A percentile compares a stretch with the other conserved stretches of the same genome.
phyloP scores from a whole-genome alignment of 2,888 invertebrate species.

The Hypena proboscidalis region DNA sequence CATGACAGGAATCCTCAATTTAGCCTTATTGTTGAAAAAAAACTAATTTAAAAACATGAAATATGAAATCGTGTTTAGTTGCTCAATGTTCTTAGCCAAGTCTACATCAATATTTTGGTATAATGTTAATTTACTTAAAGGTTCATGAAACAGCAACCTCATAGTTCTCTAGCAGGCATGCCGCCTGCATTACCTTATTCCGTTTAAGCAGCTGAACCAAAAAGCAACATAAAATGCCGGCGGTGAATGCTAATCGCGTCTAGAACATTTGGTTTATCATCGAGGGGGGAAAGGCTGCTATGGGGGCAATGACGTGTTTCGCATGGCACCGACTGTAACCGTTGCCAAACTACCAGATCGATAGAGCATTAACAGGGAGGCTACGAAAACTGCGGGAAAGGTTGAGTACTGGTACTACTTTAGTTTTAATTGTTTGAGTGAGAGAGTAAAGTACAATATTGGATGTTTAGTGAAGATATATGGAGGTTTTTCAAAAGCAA shows the following conservation, averaged over 20 bases:
- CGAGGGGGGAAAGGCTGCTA: conserved; percentile 37
- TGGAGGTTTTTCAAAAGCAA: too few species aligned
- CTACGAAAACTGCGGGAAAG: conserved; percentile 42
- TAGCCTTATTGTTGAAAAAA: too few species aligned
- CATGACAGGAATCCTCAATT: too few species aligned
- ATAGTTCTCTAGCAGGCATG: too few species aligned
- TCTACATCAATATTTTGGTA: too few species aligned
- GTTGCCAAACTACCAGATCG: conserved; percentile 76
- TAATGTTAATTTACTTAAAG: too few species aligned
- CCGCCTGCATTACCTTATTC: not conserved
- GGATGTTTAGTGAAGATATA: not conserved
- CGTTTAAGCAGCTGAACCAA: not conserved
- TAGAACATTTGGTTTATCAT: conserved; percentile 35
- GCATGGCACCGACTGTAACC: conserved; percentile 71
- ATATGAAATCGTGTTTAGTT: too few species aligned
- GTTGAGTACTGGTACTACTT: not conserved
- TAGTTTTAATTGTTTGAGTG: not conserved
- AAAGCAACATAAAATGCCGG: conserved; percentile 8
- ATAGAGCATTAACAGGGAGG: conserved; percentile 64
- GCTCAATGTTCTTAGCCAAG: too few species aligned
- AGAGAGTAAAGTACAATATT: not conserved
- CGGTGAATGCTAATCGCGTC: conserved; percentile 28
- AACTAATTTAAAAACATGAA: too few species aligned
- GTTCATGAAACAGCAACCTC: too few species aligned
- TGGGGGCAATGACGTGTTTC: conserved; percentile 58